Conservation (phyloP, 2,888 invertebrate genomes). For the Ptychoptera albimana region DNA sequence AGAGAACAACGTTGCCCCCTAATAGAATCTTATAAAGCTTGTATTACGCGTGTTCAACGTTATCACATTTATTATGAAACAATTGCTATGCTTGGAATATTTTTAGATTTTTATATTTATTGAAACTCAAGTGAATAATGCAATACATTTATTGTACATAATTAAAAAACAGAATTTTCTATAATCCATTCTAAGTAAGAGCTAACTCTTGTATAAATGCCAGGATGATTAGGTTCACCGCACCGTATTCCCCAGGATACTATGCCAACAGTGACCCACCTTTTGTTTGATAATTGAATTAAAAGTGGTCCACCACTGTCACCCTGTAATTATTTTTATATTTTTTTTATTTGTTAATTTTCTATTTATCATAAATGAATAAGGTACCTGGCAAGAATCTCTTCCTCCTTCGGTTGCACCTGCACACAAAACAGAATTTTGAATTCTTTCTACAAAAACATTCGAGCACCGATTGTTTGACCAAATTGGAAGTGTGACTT, state of each 20-base stretch:
- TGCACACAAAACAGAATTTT: conserved; percentile 58
- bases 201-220: conserved; percentile 58
- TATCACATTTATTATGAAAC: too few species aligned
- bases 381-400: conserved; percentile 78
- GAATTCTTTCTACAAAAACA: conserved; percentile 46
- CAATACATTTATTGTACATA: too few species aligned
- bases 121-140: too few species aligned
- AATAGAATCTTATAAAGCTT: too few species aligned
- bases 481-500: conserved; percentile 69
- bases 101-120: too few species aligned
- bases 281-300: conserved; percentile 51
- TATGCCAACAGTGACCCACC: conserved; percentile 64
- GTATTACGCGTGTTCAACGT: too few species aligned
- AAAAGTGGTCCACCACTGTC: conserved; percentile 52
- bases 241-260: conserved; percentile 79
- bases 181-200: conserved; percentile 26
- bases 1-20: too few species aligned
- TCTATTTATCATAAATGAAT: not conserved
- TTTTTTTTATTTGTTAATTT: not conserved
- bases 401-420: conserved; percentile 58
- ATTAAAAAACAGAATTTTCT: conserved; percentile 23
- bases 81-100: too few species aligned
- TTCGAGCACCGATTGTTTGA: conserved; percentile 43
- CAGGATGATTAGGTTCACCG: conserved; percentile 58
- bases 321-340: conserved; percentile 7